Conservation (phyloP, 2,797 vertebrate genomes). For the Siniperca scherzeri region DNA sequence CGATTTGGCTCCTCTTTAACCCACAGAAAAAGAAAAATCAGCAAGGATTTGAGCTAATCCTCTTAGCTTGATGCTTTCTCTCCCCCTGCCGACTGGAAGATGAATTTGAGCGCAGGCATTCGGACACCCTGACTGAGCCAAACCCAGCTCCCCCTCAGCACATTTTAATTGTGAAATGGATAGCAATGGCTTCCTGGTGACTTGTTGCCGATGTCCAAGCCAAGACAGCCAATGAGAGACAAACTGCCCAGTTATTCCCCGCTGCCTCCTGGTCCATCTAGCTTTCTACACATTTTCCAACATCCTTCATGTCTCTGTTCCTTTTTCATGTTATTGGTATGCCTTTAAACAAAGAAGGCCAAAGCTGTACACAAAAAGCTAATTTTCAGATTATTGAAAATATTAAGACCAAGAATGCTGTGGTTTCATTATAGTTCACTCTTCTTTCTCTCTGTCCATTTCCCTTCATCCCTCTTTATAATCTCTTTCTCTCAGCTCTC, state of each 20-base stretch:
- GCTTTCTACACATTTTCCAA: conserved; percentile 3
- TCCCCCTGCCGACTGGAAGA: conserved; percentile 75
- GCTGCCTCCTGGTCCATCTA: conserved; percentile 11
- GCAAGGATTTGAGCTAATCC: conserved; percentile 81
- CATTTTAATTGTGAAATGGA: conserved; percentile 76
- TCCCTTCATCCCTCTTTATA: neutral
- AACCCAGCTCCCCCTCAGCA: conserved; percentile 41
- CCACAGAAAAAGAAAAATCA: conserved; percentile 69
- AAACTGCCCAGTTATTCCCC: conserved; percentile 32
- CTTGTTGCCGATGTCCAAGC: conserved; percentile 49
- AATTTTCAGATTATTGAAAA: neutral
- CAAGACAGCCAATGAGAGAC: conserved; percentile 39
- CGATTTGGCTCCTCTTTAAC: conserved; percentile 72
- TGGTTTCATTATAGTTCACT: neutral
- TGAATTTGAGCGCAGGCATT: conserved; percentile 57
- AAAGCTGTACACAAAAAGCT: neutral
- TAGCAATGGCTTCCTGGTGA: conserved; percentile 58
- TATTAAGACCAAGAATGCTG: neutral
- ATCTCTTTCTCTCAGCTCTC: neutral
- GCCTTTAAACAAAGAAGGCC: neutral
- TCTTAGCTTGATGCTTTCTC: conserved; percentile 75
- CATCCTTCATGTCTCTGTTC: neutral
- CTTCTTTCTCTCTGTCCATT: neutral
- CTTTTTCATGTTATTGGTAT: neutral
- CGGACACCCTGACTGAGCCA: conserved; percentile 49